Evolutionary conservation across 2,113 vertebrate species (phyloP), one percentile per base, ranked within the genome.

Genomic region (Bagarius yarrelli): DNA sequence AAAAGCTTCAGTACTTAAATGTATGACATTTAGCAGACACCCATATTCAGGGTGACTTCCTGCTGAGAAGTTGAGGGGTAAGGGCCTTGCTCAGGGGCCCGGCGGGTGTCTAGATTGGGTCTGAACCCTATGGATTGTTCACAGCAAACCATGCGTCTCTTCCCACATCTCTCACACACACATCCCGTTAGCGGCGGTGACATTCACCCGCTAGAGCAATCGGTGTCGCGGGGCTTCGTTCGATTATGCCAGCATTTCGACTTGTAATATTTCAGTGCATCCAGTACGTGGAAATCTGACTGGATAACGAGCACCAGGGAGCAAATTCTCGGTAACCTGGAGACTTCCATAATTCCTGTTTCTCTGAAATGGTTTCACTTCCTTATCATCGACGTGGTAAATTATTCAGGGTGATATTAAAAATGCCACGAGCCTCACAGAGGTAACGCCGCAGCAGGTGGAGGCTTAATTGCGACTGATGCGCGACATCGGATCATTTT

Each of bases 181-280:
- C 64, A 5, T n/a, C n/a, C n/a, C n/a, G n/a, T n/a, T n/a, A n/a
- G n/a, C n/a, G n/a, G n/a, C n/a, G n/a, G n/a, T n/a, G n/a, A n/a
- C n/a, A n/a, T n/a, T n/a, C n/a, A n/a, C n/a, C n/a, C n/a, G n/a
- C n/a, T 34, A 64, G 18, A 8, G 2, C 89, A 83, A 87, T 91
- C 89, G 87, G n/a, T 87, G 85, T 75, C 87, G 86, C 90, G 83
- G 23, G 91, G 92, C 92, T 91, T 92, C 89, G 89, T 91, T 91
- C 88, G 86, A 86, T 89, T 85, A 86, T 87, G 83, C 86, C 87
- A 89, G 89, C 88, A 88, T 93, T 93, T 90, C 89, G 87, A 88
- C 88, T 85, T 91, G 92, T 92, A 93, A 94, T 92, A 93, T 93
- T 92, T 90, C 88, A 89, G 92, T 90, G 91, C 91, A 90, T 91